Base-by-base conservation (phyloP, 2,113 vertebrate species). In the Scatophagus argus region DNA sequence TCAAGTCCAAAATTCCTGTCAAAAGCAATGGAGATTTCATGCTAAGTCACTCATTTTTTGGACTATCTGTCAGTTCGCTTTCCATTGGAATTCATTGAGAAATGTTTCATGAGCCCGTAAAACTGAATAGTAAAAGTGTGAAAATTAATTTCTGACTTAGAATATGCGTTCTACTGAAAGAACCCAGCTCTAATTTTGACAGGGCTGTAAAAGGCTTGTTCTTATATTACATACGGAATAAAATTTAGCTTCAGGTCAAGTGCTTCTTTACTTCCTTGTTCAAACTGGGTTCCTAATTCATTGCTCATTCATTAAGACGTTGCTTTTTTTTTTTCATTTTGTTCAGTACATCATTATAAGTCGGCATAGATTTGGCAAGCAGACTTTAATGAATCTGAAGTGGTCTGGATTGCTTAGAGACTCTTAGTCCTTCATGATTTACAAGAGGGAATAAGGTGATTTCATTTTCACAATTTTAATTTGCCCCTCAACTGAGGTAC, bases 401-500 rank as follows among this genome's bases (percentile, higher is more conserved):
- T 56, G 56, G 29, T 70, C 41, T 75, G 69, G 51, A 78, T 62
- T 77, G 66, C 88, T 71, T n/a, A 31, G 78, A 77, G 58, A 66
- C 52, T 34, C 62, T 39, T 4, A 32, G 32, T 69, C 51, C 74
- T 86, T 78, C 23, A 13, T 32, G 56, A 82, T 69, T 68, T 79
- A 74, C 70, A 51, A 49, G 38, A 58, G 64, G 69, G 68, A 74
- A 52, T 52, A 27, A 54, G 23, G 31, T 74, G 77, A 75, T 85
- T 88, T 85, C 54, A 78, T 81, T 88, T 78, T 38, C 49, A 62
- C 44, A 49, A 70, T 74, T 49, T 56, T 61, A 69, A 77, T 88
- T 49, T 69, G 23, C 56, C 19, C 36, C 43, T 74, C 10, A n/a
- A 4, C 62, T 31, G 27, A 72, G 44, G 51, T 59, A 23, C 61